These are phyloP conservation scores for Tenthredo scrophulariae DNA, from an alignment of 2,888 invertebrate genomes.

Conservation along the genomic window DNA sequence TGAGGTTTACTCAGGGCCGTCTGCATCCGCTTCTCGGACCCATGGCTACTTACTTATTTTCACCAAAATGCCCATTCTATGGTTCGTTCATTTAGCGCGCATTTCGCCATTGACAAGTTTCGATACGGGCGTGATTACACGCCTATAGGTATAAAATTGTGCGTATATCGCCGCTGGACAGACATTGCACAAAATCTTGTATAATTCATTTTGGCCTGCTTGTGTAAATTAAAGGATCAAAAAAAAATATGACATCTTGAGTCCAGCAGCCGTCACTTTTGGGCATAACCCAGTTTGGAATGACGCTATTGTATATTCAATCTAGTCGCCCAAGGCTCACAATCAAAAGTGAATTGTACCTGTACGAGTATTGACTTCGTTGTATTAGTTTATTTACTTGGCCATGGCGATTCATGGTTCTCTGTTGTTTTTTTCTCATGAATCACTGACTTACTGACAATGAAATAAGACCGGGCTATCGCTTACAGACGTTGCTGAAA, in stretches of 20 bases:
- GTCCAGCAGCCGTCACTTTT: neutral
- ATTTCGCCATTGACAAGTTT: neutral
- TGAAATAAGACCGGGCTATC: slow-evolving; percentile 37
- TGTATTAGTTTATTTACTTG: neutral
- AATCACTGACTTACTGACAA: slow-evolving; percentile 38
- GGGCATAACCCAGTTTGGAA: slow-evolving; percentile 24
- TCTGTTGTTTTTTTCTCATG: neutral
- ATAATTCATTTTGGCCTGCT: neutral
- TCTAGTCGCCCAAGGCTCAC: slow-evolving; percentile 33
- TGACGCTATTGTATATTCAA: neutral
- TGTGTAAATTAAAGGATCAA: neutral
- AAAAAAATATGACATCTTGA: neutral
- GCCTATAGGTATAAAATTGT: neutral
- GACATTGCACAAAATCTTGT: neutral
- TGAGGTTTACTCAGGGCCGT: slow-evolving; percentile 27
- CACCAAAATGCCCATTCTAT: neutral
- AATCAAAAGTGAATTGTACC: slow-evolving; percentile 35
- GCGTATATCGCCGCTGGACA: neutral
- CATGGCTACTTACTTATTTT: neutral
- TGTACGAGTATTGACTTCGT: neutral
- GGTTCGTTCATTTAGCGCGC: neutral
- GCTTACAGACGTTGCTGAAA: neutral
- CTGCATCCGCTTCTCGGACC: neutral
- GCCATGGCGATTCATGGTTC: slow-evolving; percentile 22
- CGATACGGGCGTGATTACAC: neutral